Conservation (phyloP, 2,113 vertebrate species). For the Pituophis catenifer region DNA sequence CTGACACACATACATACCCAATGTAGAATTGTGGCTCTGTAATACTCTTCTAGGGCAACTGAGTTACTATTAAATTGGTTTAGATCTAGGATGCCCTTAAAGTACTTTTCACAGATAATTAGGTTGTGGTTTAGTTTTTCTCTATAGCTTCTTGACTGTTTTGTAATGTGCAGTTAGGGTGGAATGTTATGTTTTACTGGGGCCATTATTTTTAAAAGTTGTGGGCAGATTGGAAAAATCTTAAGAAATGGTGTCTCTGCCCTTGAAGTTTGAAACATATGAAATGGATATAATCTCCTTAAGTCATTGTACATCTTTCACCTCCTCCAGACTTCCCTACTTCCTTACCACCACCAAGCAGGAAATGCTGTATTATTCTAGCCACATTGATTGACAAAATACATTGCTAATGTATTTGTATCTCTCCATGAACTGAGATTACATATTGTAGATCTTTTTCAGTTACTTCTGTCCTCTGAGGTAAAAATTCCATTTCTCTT, state of each 20-base stretch:
- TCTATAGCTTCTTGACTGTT: background rate
- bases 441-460: background rate
- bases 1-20: background rate
- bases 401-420: background rate
- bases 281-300: background rate
- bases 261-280: background rate
- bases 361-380: background rate
- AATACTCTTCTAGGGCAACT: background rate
- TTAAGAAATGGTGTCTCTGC: background rate
- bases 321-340: too few species aligned
- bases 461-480: background rate
- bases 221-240: background rate
- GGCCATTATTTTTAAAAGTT: background rate
- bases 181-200: background rate
- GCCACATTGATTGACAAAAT: background rate
- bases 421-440: background rate
- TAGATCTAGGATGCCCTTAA: background rate
- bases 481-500: background rate
- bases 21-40: background rate
- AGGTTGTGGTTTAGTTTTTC: background rate
- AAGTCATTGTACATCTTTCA: background rate
- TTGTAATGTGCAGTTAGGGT: background rate
- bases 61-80: background rate
- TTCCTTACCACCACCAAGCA: background rate
- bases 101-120: background rate